Evolutionary conservation across 2,888 invertebrate species (phyloP).

Genomic region (Conistra vaccinii): DNA sequence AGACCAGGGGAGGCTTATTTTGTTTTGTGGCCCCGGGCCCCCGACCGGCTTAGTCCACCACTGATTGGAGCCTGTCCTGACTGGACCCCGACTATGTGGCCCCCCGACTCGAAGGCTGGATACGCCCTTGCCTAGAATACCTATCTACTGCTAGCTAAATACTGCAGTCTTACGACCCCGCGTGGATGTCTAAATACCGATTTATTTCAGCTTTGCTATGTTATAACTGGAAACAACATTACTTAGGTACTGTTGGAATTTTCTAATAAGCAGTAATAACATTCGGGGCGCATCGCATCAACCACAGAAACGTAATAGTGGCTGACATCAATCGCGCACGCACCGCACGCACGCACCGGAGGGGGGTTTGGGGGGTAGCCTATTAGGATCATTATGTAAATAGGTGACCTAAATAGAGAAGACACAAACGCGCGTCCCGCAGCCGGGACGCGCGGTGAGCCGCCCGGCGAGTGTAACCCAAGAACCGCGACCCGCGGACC

Average conservation of each 20-base stretch:
- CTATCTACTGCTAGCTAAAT: neutral
- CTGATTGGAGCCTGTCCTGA: too few relatives aligned
- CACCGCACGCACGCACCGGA: neutral
- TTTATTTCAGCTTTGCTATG: neutral
- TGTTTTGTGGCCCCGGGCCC: too few relatives aligned
- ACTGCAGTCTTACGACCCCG: neutral
- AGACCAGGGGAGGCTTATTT: too few relatives aligned
- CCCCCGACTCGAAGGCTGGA: too few relatives aligned
- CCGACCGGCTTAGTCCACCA: too few relatives aligned
- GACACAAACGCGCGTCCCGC: constrained; percentile 27
- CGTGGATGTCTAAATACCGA: neutral
- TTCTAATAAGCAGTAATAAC: neutral
- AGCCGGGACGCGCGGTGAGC: neutral
- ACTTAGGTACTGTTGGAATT: neutral
- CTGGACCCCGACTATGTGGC: too few relatives aligned
- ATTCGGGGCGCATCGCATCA: neutral
- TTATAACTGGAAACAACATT: neutral
- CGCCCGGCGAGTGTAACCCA: constrained; percentile 36
- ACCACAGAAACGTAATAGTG: neutral
- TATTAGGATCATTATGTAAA: constrained; percentile 44
- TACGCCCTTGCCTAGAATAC: too few relatives aligned
- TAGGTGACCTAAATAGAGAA: constrained; percentile 60
- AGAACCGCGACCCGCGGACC: constrained; percentile 47
- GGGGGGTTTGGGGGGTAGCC: neutral
- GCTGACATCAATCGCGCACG: constrained; percentile 17